phyloP scores from a whole-genome alignment of 2,888 invertebrate genomes.

The Mantis religiosa region DNA sequence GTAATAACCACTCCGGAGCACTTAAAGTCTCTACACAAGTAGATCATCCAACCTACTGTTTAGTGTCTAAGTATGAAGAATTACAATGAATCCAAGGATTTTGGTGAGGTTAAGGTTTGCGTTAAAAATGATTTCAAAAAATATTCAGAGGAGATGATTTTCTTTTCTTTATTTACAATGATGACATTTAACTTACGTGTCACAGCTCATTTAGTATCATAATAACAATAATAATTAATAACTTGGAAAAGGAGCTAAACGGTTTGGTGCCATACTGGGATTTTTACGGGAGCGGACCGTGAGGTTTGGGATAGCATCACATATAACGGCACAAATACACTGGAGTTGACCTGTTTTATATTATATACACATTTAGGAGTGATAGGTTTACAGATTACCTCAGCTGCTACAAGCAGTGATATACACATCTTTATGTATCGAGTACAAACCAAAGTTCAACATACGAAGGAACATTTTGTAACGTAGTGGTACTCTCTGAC shows the following conservation, averaged over 20 bases:
- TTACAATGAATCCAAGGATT: no score
- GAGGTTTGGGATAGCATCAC: not conserved
- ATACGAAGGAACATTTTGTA: not conserved
- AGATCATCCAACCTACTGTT: no score
- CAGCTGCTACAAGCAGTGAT: not conserved
- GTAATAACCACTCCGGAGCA: no score
- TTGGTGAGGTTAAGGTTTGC: not conserved
- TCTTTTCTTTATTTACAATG: constrained; percentile 32
- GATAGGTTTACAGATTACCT: not conserved
- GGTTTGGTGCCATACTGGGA: not conserved
- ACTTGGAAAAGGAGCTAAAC: constrained; percentile 4
- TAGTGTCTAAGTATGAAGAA: no score
- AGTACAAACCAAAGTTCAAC: not conserved
- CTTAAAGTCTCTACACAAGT: no score
- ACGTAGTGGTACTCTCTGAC: not conserved
- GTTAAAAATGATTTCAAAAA: not conserved
- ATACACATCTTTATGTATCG: not conserved
- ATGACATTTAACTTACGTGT: constrained; percentile 32
- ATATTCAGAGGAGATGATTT: constrained; percentile 23
- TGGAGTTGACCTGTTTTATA: not conserved
- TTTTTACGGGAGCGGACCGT: not conserved
- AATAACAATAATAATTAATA: constrained; percentile 7
- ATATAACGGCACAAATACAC: not conserved
- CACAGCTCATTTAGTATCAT: constrained; percentile 31
- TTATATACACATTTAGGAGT: not conserved